phyloP scores from a whole-genome alignment of 2,113 vertebrate species.

The Naja naja region DNA sequence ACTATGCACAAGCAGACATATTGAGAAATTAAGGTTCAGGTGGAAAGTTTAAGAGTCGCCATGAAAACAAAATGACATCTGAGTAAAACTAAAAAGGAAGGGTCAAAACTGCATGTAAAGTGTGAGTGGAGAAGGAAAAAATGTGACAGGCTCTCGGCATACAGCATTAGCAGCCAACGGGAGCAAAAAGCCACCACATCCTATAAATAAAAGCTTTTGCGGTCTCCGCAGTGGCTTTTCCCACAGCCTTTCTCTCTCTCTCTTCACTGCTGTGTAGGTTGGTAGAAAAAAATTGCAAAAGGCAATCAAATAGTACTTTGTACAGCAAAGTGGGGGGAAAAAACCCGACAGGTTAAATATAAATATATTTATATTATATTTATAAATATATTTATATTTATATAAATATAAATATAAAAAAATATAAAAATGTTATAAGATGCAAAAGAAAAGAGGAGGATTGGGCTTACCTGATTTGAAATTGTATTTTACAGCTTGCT shows the following conservation, averaged over 20 bases:
- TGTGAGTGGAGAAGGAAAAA: background rate
- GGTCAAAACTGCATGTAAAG: background rate
- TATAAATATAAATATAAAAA: no score
- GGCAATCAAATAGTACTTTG: background rate
- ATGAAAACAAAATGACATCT: background rate
- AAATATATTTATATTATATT: no score
- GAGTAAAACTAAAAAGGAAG: background rate
- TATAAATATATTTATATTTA: no score
- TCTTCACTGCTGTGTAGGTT: no score
- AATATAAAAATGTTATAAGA: background rate
- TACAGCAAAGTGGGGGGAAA: background rate
- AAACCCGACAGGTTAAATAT: background rate
- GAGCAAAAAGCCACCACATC: background rate
- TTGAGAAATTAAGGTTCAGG: background rate
- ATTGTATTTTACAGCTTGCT: background rate
- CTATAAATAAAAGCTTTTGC: background rate
- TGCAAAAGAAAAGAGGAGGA: background rate
- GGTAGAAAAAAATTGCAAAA: background rate
- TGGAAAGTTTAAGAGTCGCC: background rate
- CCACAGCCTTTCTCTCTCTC: background rate
- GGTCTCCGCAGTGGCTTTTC: background rate
- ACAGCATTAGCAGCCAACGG: background rate
- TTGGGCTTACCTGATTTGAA: background rate
- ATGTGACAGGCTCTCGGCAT: background rate
- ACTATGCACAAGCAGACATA: no score